Evolutionary conservation across 2,888 invertebrate species (phyloP), one percentile per base, ranked within the genome.

Genomic region (Sarcophaga variegata): DNA sequence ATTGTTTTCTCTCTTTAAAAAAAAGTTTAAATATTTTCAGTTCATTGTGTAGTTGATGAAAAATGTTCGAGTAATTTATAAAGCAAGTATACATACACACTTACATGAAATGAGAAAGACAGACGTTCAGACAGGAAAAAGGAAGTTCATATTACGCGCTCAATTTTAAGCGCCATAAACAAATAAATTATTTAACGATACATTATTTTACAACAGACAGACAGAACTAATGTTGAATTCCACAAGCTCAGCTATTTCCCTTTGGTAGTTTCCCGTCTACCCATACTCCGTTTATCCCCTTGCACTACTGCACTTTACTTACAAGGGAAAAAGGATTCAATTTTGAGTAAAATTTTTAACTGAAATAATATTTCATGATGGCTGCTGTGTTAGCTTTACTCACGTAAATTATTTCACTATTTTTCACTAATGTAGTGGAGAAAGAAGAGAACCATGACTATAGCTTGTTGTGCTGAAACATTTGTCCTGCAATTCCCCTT

Each of bases 111-210:
- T 54, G 4, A 54, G 14, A 54, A 45, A 63, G 20, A 74, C 54
- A 67, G 20, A 64, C 22, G 6, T 20, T 12, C 69, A 81, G 64
- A 67, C 81, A 62, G 64, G 22, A 59, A 77, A 63, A 71, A 49
- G 54, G 69, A 78, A 71, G 81, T 83, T 59, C 45, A 75, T 78
- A 54, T 62, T 75, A 81, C 75, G 75, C 77, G 75, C 77, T 78
- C 62, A 17, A 49, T 78, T 81, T 72, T 64, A 69, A 78, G 83
- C 79, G 84, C 84, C 84, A 84, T 84, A 87, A 87, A 84, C 81
- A 79, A 81, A 79, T 84, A 47, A 84, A 87, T 87, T 84, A 87
- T 84, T 84, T 82, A 87, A 79, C 79, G 84, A 79, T 71, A 79
- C 75, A 82, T 87, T 87, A 71, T 71, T 62, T 80, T 67, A 54